Base-by-base conservation (phyloP, 1,140 invertebrate species). In the Heliconius himera region DNA sequence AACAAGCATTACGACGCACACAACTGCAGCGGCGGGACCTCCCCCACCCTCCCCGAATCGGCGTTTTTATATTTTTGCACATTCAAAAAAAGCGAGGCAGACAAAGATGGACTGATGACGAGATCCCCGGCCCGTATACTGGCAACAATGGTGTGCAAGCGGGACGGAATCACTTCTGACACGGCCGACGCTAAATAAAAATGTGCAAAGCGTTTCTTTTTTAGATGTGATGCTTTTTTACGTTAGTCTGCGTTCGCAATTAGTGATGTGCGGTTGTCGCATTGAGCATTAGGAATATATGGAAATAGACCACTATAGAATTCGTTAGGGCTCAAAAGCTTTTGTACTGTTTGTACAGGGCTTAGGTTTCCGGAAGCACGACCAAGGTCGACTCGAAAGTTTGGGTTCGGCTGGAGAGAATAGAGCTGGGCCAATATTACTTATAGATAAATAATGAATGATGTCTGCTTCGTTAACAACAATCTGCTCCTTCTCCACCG, bases 51-150 rank as follows among this genome's bases (percentile, higher is more conserved):
- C 26, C 88, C 84, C 89, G 91, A 90, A 88, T 91, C 88, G 88
- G 90, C 88, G 91, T 94, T 94, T 94, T 94, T 94, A 93, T 93
- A 94, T 94, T 93, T 93, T 94, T 93, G 91, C 92, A 93, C 92
- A 93, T 92, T 93, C 88, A 92, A 93, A 94, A 94, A 93, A 93
- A 93, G 89, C 73, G 84, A 85, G 91, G 84, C 87, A 94, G 93
- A 94, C 91, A 94, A 94, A 94, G 93, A 94, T 92, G 93, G 91
- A 94, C 83, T 90, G 91, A 92, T 93, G 93, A 93, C 89, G 90
- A 89, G 88, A 87, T 84, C 85, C 84, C 60, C 81, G 84, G 85
- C 84, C 73, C 82, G 83, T 80, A 77, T 80, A 81, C 77, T 77
- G 81, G 76, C 79, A 93, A 93, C 92, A 94, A 94, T 93, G 84